These are phyloP conservation scores for Ataeniobius toweri DNA, from an alignment of 2,797 vertebrate species.

Conservation along the genomic window DNA sequence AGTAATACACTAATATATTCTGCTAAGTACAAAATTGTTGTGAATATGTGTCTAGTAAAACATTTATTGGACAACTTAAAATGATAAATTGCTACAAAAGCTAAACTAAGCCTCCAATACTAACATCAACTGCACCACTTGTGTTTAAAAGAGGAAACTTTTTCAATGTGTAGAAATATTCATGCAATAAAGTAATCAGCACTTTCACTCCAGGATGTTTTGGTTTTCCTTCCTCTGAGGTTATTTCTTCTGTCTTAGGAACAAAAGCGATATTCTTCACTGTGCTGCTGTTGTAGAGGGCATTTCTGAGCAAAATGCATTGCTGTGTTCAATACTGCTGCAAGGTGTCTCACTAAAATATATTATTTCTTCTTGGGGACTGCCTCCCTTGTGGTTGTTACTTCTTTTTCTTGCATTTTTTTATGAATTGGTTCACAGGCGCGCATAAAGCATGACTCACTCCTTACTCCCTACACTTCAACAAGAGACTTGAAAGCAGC, in stretches of 20 bases:
- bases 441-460: background rate
- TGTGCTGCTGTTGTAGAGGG: background rate
- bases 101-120: background rate
- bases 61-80: background rate
- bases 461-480: background rate
- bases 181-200: background rate
- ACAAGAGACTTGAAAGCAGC: background rate
- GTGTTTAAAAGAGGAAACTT: background rate
- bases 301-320: background rate
- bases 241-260: background rate
- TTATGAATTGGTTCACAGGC: background rate
- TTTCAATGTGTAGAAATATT: no score
- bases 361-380: background rate
- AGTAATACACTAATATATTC: background rate
- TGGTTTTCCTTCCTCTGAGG: background rate
- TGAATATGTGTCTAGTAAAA: background rate
- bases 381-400: background rate
- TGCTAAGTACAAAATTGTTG: background rate
- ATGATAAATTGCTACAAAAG: background rate
- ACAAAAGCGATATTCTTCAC: background rate
- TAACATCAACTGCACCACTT: background rate
- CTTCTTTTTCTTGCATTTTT: background rate
- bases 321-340: background rate
- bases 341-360: background rate
- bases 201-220: background rate